Percentiles rank a stretch among this genome's conserved stretches.
Evolutionary conservation across 35 echinoderm and acorn worm genomes (phyloP).

Genomic region (Diadema setosum): DNA sequence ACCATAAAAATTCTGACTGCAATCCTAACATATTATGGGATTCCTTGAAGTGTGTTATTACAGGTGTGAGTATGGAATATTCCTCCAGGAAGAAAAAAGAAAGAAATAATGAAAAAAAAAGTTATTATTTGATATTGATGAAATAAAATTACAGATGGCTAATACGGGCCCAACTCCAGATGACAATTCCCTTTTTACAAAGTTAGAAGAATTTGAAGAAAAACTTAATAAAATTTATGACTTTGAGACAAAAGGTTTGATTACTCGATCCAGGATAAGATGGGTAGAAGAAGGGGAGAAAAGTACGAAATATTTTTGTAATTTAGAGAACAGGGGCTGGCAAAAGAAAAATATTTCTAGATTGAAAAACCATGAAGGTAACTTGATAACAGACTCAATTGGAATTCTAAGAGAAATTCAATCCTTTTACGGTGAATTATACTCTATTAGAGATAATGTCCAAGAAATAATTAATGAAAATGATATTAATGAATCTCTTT

Average conservation of each 20-base stretch:
- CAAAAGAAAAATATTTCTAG: background rate
- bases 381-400: background rate
- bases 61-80: constrained; percentile 8
- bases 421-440: background rate
- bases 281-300: background rate
- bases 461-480: background rate
- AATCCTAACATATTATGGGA: constrained; percentile 24
- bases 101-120: background rate
- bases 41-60: constrained; percentile 15
- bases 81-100: background rate
- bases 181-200: background rate
- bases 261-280: background rate
- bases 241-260: background rate
- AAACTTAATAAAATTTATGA: no score
- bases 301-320: background rate
- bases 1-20: background rate
- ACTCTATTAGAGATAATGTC: background rate
- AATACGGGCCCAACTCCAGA: background rate
- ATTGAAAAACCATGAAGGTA: background rate
- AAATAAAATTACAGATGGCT: background rate
- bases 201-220: background rate
- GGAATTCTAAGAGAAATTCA: background rate
- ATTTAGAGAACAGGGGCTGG: background rate
- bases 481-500: background rate
- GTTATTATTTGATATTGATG: background rate